Evolutionary conservation across 2,888 invertebrate genomes (phyloP).

Genomic region (Petrophora chlorosata): DNA sequence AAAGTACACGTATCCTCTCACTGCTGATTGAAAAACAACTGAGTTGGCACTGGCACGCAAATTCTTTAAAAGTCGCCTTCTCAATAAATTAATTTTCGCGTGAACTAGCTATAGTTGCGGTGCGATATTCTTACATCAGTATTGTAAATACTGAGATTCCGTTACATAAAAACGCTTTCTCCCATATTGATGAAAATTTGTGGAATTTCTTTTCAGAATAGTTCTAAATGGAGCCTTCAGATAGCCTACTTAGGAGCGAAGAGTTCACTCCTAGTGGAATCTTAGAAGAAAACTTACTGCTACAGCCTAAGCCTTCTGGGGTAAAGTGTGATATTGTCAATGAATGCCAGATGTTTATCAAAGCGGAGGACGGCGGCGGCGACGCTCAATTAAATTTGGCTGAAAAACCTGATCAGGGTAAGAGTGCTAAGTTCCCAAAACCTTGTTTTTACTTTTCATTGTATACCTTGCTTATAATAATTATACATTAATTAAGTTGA

Average conservation of each 20-base stretch:
- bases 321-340: slow-evolving; percentile 70
- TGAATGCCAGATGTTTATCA: slow-evolving; percentile 73
- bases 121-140: neutral
- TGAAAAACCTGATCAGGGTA: slow-evolving; percentile 42
- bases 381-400: slow-evolving; percentile 58
- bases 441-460: too few relatives aligned
- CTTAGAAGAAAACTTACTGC: slow-evolving; percentile 51
- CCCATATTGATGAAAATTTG: too few relatives aligned
- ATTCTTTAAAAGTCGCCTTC: neutral
- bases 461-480: too few relatives aligned
- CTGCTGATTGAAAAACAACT: slow-evolving; percentile 25
- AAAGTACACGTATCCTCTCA: slow-evolving; percentile 11
- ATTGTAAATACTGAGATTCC: neutral
- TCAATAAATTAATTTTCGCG: neutral
- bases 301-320: slow-evolving; percentile 50
- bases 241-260: slow-evolving; percentile 50
- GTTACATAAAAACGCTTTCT: too few relatives aligned
- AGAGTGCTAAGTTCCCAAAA: slow-evolving; percentile 42
- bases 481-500: too few relatives aligned
- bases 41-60: slow-evolving; percentile 39
- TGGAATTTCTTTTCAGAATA: slow-evolving; percentile 8
- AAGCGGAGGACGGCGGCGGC: slow-evolving; percentile 75
- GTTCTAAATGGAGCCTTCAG: slow-evolving; percentile 62
- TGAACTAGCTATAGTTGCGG: neutral
- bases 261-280: slow-evolving; percentile 38